Conservation (phyloP, 2,113 vertebrate genomes). For the Meles meles region DNA sequence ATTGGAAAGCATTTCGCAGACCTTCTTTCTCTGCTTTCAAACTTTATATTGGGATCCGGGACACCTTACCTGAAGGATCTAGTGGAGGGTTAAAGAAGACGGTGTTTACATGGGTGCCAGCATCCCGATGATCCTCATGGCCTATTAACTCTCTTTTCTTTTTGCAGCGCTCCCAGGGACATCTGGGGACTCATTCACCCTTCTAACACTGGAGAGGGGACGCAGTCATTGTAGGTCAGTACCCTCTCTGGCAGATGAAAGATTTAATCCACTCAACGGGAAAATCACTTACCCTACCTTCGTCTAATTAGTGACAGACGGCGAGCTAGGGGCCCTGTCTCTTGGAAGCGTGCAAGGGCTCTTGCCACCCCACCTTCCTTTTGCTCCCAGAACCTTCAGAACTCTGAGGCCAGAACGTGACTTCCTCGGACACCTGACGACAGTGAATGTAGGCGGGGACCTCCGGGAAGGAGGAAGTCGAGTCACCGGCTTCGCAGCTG, state of each 20-base stretch:
- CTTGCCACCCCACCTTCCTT: background rate
- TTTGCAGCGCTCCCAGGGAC: background rate
- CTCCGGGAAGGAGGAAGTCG: constrained; percentile 47
- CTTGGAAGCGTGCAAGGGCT: background rate
- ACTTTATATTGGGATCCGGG: background rate
- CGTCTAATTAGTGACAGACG: background rate
- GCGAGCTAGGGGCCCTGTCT: background rate
- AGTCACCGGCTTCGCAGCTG: background rate
- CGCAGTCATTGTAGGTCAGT: background rate
- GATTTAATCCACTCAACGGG: background rate
- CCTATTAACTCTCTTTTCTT: background rate
- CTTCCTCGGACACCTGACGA: background rate
- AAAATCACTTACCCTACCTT: background rate
- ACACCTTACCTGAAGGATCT: background rate
- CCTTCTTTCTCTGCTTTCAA: background rate
- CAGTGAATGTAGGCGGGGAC: constrained; percentile 9
- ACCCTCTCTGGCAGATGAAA: background rate
- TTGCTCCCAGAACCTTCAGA: background rate
- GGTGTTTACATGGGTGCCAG: background rate
- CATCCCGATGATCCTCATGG: background rate
- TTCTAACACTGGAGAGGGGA: background rate
- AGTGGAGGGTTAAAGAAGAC: background rate
- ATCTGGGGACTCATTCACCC: background rate
- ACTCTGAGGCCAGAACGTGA: background rate
- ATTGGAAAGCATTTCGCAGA: background rate